Evolutionary conservation across 2,797 vertebrate species (phyloP), one percentile per base, ranked within the genome.

Genomic region (Leptodactylus fallax): DNA sequence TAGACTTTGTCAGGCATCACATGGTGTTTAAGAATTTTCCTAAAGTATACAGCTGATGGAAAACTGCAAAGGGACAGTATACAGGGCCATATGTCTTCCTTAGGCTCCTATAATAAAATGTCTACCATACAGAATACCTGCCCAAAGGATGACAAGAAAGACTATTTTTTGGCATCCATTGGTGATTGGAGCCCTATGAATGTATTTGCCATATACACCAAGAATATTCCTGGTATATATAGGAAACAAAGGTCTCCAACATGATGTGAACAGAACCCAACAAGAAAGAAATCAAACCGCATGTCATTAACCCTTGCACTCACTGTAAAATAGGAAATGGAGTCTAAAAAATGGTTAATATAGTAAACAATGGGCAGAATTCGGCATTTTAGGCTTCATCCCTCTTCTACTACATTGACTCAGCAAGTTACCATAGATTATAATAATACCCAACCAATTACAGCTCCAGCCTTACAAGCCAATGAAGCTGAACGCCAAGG

Each of bases 321-420:
- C 63, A 58, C 25, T 65, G 63, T n/a, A 53, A 81, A 74, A 51
- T 81, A 9, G 60, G 19, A 87, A 86, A 51, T 23, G 36, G 17
- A 58, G 55, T 36, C 61, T 19, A 16, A 49, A 21, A 72, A 72
- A 81, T 72, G n/a, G 60, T 71, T 61, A 72, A 71, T 74, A 27
- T 36, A 36, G 27, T 74, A 81, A 63, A 81, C 55, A 83, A 83
- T 83, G 51, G 65, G 63, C 23, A 36, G 19, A 19, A n/a, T 83
- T 83, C 81, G 12, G 65, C 19, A 5, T 56, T 65, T 71, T 71
- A 23, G 49, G 17, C 16, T 23, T 17, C 49, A 53, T n/a, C 71
- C n/a, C 3, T 23, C 36, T 36, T 36, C 4, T 36, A 36, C 36
- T 36, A 36, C 36, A 36, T 36, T 36, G 36, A 36, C 36, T 36